Conservation (phyloP, 2,113 vertebrate genomes). For the Vulpes lagopus region DNA sequence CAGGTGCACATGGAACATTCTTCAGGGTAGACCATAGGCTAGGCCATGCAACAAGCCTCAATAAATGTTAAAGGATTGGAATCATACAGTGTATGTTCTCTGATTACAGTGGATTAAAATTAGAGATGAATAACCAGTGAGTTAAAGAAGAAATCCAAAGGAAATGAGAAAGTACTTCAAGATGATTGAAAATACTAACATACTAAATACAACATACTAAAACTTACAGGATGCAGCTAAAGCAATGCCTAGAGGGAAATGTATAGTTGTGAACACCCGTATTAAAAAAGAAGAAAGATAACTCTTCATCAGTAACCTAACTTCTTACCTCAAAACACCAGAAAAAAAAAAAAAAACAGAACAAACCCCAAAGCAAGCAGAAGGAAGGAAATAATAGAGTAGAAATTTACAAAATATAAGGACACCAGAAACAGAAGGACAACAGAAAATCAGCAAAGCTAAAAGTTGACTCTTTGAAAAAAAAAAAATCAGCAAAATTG, state of each 20-base stretch:
- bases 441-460: not conserved
- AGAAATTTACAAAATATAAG: not conserved
- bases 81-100: not conserved
- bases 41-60: not conserved
- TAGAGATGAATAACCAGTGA: not conserved
- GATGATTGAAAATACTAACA: not conserved
- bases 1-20: not conserved
- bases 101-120: not conserved
- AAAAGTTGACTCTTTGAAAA: not conserved
- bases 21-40: not conserved
- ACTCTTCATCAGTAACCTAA: not conserved
- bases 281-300: not conserved
- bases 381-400: not conserved
- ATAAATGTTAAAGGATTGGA: not conserved
- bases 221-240: not conserved
- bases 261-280: not conserved
- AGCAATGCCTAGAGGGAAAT: not conserved
- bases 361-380: not conserved
- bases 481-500: not conserved
- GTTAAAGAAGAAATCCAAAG: slow-evolving; percentile 32
- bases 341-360: not conserved
- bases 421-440: not conserved
- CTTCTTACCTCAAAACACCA: not conserved
- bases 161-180: not conserved
- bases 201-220: not conserved